These are phyloP conservation scores for Coluber constrictor DNA, from an alignment of 2,797 vertebrate species.

Conservation along the genomic window DNA sequence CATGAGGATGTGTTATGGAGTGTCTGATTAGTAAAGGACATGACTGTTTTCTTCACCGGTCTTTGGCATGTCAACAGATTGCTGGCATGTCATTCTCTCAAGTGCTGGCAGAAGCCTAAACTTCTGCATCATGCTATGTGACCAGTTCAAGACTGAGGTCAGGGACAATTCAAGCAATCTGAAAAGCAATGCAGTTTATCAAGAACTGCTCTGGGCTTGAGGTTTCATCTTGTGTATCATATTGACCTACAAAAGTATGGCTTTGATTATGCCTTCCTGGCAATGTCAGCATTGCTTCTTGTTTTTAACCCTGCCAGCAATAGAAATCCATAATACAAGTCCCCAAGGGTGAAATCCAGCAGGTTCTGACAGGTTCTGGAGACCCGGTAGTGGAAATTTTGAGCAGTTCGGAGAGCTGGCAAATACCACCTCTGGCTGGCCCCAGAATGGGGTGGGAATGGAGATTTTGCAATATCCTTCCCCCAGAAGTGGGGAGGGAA, in stretches of 20 bases:
- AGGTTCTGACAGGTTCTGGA: too few relatives aligned
- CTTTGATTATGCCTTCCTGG: background rate
- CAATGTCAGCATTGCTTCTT: background rate
- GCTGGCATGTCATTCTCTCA: slow-evolving; percentile 26
- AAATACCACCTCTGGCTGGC: too few relatives aligned
- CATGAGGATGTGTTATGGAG: slow-evolving; percentile 34
- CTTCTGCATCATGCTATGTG: slow-evolving; percentile 35
- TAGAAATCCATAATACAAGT: background rate
- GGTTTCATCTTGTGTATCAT: background rate
- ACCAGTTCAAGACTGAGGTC: background rate
- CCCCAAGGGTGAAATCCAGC: background rate
- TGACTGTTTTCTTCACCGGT: slow-evolving; percentile 31
- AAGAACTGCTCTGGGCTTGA: background rate
- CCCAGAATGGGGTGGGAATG: too few relatives aligned
- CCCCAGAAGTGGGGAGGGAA: too few relatives aligned
- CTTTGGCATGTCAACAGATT: slow-evolving; percentile 31
- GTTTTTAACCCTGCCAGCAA: background rate
- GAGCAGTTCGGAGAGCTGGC: too few relatives aligned
- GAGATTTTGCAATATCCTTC: too few relatives aligned
- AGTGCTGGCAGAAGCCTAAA: slow-evolving; percentile 16
- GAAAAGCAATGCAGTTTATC: background rate
- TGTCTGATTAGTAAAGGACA: slow-evolving; percentile 37
- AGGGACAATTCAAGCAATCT: background rate
- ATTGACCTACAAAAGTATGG: background rate
- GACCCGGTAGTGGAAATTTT: too few relatives aligned